A percentile compares a stretch with the other conserved stretches of the same genome.
These are phyloP conservation scores for Drosophila koepferae DNA, from an alignment of 2,888 invertebrate genomes.

Conservation along the genomic window DNA sequence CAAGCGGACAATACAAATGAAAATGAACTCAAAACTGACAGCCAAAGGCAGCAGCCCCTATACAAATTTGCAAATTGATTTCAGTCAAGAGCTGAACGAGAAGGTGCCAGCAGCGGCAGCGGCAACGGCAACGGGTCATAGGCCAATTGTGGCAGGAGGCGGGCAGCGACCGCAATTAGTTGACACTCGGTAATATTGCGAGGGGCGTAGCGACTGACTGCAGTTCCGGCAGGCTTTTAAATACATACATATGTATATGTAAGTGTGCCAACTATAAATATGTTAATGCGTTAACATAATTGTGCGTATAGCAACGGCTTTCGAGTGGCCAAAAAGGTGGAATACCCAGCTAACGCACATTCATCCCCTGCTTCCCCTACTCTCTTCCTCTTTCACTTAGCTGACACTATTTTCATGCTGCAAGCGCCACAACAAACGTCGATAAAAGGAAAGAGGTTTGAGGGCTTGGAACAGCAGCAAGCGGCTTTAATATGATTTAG, in stretches of 20 bases:
- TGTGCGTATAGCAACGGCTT: conserved; percentile 41
- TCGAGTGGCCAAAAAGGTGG: conserved; percentile 10
- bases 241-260: conserved; percentile 1
- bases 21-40: conserved; percentile 68
- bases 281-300: conserved; percentile 65
- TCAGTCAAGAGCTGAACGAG: conserved; percentile 20
- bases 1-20: conserved; percentile 53
- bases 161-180: conserved; percentile 35
- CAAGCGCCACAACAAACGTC: conserved; percentile 40
- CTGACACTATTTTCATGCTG: conserved; percentile 72
- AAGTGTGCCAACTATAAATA: conserved; percentile 38
- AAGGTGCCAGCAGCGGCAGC: neutral
- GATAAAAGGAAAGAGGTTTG: neutral
- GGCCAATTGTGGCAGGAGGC: conserved; percentile 1
- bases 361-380: neutral
- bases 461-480: conserved; percentile 14
- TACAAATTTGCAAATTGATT: conserved; percentile 77
- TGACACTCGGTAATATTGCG: neutral
- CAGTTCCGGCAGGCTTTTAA: neutral
- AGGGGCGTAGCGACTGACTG: neutral
- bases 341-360: neutral
- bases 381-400: conserved; percentile 26
- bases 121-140: neutral
- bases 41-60: conserved; percentile 32
- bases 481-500: conserved; percentile 74